Evolutionary conservation across 2,797 vertebrate genomes (phyloP), one percentile per base, ranked within the genome.

Genomic region (Lateolabrax maculatus): DNA sequence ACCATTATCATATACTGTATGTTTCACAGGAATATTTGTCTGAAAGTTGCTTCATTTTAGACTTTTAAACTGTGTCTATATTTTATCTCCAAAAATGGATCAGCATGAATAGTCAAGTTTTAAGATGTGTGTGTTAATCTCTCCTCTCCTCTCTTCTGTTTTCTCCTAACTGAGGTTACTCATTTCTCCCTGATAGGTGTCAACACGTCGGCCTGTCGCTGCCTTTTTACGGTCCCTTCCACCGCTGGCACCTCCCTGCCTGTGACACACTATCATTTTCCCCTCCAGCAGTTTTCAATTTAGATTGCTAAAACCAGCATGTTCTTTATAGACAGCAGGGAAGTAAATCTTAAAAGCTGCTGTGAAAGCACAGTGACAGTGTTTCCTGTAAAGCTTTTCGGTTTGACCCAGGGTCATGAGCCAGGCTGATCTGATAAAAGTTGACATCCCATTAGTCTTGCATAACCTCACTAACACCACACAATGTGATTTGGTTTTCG

Each of bases 271-370:
- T 84, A 88, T 92, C 85, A 93, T 93, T 91, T 94, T 90, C 85
- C 89, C 87, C 91, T 93, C 88, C 85, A 91, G 89, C 85, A 84
- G 86, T 93, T 94, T 94, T 93, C 90, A 92, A 90, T 94, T 93
- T 91, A 86, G 87, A 88, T 88, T 83, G 77, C 63, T 88, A 84
- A 90, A 93, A 84, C 76, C 80, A 83, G 68, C 71, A 57, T 83
- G 85, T 79, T 87, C 75, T 89, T 89, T 84, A 86, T 58, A 73
- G 80, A 69, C 57, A 53, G 77, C 36, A 18, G 66, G 56, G 81
- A 65, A 80, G 83, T 84, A 83, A 88, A 91, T 90, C 84, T 89
- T 80, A 67, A 83, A 90, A 87, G 56, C 82, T 83, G 84, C 81
- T 81, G 73, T 84, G 81, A 85, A 87, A 83, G 84, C 86, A 79